Evolutionary conservation across 1,140 invertebrate species (phyloP), one percentile per base, ranked within the genome.

Genomic region (Druon quercuslanigerum): DNA sequence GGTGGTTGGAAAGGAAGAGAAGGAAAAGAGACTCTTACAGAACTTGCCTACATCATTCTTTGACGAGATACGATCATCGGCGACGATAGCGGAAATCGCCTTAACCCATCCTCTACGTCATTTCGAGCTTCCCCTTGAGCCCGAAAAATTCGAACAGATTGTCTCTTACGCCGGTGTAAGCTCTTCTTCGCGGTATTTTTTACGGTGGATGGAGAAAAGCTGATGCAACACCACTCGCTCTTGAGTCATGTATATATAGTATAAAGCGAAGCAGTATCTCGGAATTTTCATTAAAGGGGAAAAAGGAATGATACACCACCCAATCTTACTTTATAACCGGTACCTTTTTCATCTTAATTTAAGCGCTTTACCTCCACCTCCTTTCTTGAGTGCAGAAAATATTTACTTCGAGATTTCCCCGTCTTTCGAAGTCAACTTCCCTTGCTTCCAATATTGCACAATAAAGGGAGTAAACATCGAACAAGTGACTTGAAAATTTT

Each of bases 341-440:
- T 66, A 25, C 60, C 14, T 66, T 66, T 66, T 66, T 40, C 60
- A 66, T 66, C 60, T 66, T 46, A 33, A 40, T 66, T 66, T 66
- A 66, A 66, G 25, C 25, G 25, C 60, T 46, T 66, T 40, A 8
- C 25, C 25, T n/a, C 33, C 33, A 14, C 40, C 9, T 20, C n/a
- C 40, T 66, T 40, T 40, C 25, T 66, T n/a, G 20, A 25, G 5
- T 66, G 60, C 25, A 66, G 33, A n/a, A 46, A 40, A 66, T 66
- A 66, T 66, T 66, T 66, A 66, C 60, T 40, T 40, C 33, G 5
- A 66, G 60, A 66, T 66, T 66, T 40, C 57, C n/a, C 46, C 16
- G 13, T n/a, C 33, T 66, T 40, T 16, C 40, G 14, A 12, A 66
- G 60, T 14, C 25, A 33, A 40, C 60, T 66, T 33, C 16, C 13